Percentiles rank a stretch among this genome's conserved stretches.
phyloP scores from a whole-genome alignment of 2,797 vertebrate species.

The Dromococcyx pavoninus region DNA sequence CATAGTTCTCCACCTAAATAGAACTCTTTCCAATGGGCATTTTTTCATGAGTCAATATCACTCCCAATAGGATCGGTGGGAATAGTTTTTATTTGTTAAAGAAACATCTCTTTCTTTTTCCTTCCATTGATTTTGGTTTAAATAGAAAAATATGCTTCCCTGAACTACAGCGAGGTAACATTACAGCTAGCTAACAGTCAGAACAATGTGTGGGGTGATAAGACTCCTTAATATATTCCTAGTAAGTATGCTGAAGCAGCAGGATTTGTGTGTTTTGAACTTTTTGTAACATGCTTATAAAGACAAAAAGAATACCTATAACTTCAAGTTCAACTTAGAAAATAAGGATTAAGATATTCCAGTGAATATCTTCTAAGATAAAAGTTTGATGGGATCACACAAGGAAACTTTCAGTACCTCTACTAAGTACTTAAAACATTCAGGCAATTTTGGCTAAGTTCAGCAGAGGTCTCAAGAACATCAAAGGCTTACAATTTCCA shows the following conservation, averaged over 20 bases:
- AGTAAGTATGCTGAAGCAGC: not conserved
- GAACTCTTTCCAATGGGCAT: not conserved
- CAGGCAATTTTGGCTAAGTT: not conserved
- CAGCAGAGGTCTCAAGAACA: not conserved
- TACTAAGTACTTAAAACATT: not conserved
- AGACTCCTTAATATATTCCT: not conserved
- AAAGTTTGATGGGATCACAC: not conserved
- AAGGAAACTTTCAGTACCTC: not conserved
- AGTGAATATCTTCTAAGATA: no score
- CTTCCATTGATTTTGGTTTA: not conserved
- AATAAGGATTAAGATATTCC: no score
- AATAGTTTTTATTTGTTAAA: not conserved
- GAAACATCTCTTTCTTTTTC: not conserved
- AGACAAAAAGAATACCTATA: not conserved
- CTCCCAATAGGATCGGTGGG: not conserved
- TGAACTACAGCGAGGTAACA: not conserved
- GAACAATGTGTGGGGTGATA: not conserved
- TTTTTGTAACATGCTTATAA: not conserved
- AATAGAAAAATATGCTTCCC: not conserved
- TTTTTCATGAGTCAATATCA: not conserved
- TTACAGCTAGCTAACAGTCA: not conserved
- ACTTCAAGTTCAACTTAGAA: not conserved
- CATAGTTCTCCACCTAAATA: not conserved
- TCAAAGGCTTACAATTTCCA: not conserved
- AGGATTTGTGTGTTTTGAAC: not conserved